Evolutionary conservation across 1,140 invertebrate species (phyloP).

Genomic region (Temnothorax longispinosus): DNA sequence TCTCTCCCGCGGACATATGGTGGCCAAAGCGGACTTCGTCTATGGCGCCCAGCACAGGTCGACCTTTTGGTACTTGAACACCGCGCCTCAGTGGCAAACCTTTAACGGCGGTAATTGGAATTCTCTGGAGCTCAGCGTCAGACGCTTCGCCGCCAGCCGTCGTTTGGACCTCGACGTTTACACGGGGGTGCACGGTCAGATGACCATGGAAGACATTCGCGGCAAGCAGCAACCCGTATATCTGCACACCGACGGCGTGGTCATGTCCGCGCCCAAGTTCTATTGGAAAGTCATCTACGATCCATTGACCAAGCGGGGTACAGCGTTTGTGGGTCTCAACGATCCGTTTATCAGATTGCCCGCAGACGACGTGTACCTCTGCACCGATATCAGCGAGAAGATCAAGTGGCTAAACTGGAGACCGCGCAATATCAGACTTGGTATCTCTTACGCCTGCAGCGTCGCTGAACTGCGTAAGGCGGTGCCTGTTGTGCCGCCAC

Average conservation of each 20-base stretch:
- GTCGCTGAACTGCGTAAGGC: constrained; percentile 87
- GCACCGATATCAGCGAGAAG: constrained; percentile 85
- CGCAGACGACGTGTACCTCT: constrained; percentile 85
- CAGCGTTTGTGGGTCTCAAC: constrained; percentile 88
- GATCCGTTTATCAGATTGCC: constrained; percentile 87
- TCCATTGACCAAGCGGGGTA: constrained; percentile 83
- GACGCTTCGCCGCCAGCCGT: constrained; percentile 73
- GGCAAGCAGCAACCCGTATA: constrained; percentile 83
- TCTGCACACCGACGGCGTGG: constrained; percentile 82
- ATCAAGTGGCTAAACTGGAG: constrained; percentile 87
- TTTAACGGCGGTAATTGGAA: constrained; percentile 88
- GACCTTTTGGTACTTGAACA: constrained; percentile 87
- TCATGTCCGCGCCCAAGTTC: constrained; percentile 87
- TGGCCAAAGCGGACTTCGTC: constrained; percentile 85
- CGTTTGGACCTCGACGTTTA: constrained; percentile 84
- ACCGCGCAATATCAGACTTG: constrained; percentile 85
- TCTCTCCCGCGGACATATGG: constrained; percentile 83
- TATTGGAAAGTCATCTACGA: constrained; percentile 89
- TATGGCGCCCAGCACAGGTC: constrained; percentile 80
- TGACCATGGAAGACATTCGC: constrained; percentile 84
- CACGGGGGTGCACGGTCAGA: constrained; percentile 87
- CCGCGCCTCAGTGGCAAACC: constrained; percentile 87
- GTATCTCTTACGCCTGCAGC: constrained; percentile 89
- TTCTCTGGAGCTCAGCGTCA: constrained; percentile 62
- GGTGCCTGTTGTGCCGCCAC: constrained; percentile 85